Evolutionary conservation across 2,888 invertebrate genomes (phyloP).

Genomic region (Clitarchus hookeri): DNA sequence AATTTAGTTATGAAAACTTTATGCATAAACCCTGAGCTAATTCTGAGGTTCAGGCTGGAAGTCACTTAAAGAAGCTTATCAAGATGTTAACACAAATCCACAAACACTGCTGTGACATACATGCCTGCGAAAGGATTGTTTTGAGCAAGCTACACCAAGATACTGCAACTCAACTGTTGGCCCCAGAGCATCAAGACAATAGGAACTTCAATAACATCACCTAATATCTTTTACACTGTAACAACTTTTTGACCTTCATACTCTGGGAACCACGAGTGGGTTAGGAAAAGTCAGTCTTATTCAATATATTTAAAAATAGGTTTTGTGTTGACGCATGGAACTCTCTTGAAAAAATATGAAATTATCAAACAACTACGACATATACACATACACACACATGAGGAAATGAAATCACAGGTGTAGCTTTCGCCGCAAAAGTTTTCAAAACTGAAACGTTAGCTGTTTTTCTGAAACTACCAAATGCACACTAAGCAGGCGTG

Average conservation of each 20-base stretch:
- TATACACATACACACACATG: slow-evolving; percentile 36
- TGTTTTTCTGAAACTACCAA: slow-evolving; percentile 36
- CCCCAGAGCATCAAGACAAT: slow-evolving; percentile 42
- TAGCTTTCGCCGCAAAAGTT: slow-evolving; percentile 55
- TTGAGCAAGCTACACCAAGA: slow-evolving; percentile 41
- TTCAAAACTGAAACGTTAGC: slow-evolving; percentile 1
- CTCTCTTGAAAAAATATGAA: slow-evolving; percentile 37
- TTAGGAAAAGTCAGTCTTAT: slow-evolving; percentile 43
- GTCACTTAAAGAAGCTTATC: slow-evolving; percentile 22
- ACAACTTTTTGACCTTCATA: slow-evolving; percentile 41
- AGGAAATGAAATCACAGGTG: slow-evolving; percentile 56
- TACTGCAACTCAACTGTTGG: slow-evolving; percentile 33
- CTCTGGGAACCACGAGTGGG: slow-evolving; percentile 41
- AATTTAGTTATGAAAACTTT: not conserved
- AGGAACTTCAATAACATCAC: slow-evolving; percentile 44
- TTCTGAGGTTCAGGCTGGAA: slow-evolving; percentile 30
- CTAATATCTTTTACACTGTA: slow-evolving; percentile 40
- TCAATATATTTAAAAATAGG: slow-evolving; percentile 22
- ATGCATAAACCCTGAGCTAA: not conserved
- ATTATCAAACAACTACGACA: slow-evolving; percentile 33
- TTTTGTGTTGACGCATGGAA: slow-evolving; percentile 40
- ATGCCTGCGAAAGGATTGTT: slow-evolving; percentile 24
- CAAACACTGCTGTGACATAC: slow-evolving; percentile 30
- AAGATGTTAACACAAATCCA: slow-evolving; percentile 25
- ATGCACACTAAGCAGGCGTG: slow-evolving; percentile 77